Conservation (phyloP, 1,140 invertebrate species). For the Meloidogyne hapla region DNA sequence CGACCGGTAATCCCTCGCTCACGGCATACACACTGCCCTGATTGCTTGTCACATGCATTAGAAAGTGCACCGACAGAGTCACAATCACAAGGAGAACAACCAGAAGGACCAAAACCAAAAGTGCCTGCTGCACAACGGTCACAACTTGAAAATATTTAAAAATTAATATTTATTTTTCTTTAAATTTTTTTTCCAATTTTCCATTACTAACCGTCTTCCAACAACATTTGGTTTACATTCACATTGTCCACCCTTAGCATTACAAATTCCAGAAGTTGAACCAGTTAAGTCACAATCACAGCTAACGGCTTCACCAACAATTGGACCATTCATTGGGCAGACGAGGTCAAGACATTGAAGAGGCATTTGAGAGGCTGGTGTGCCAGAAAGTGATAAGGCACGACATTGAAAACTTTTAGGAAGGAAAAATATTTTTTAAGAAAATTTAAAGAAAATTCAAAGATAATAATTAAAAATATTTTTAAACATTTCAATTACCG, state of each 20-base stretch:
- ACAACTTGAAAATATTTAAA: slow-evolving; percentile 69
- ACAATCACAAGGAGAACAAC: slow-evolving; percentile 90
- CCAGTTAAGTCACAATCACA: slow-evolving; percentile 91
- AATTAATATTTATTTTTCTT: too few species aligned
- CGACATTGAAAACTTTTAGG: slow-evolving; percentile 73
- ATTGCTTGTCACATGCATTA: slow-evolving; percentile 82
- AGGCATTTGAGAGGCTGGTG: slow-evolving; percentile 67
- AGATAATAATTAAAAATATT: too few species aligned
- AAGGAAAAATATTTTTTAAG: background rate
- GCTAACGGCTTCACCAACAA: slow-evolving; percentile 75
- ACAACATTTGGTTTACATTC: slow-evolving; percentile 91
- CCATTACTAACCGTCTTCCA: slow-evolving; percentile 69
- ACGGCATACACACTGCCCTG: slow-evolving; percentile 89
- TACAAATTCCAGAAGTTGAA: slow-evolving; percentile 83
- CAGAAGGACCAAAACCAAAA: slow-evolving; percentile 89
- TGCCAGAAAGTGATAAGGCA: slow-evolving; percentile 73
- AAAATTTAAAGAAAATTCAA: background rate
- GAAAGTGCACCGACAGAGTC: slow-evolving; percentile 87
- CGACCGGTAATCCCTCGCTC: slow-evolving; percentile 84
- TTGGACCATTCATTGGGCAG: slow-evolving; percentile 77
- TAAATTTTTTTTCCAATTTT: too few species aligned
- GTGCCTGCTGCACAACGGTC: slow-evolving; percentile 91
- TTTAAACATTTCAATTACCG: slow-evolving; percentile 57
- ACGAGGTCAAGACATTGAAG: slow-evolving; percentile 78
- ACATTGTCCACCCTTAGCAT: slow-evolving; percentile 82